These are phyloP conservation scores for Aplocera efformata DNA, from an alignment of 2,888 invertebrate genomes.

Conservation along the genomic window DNA sequence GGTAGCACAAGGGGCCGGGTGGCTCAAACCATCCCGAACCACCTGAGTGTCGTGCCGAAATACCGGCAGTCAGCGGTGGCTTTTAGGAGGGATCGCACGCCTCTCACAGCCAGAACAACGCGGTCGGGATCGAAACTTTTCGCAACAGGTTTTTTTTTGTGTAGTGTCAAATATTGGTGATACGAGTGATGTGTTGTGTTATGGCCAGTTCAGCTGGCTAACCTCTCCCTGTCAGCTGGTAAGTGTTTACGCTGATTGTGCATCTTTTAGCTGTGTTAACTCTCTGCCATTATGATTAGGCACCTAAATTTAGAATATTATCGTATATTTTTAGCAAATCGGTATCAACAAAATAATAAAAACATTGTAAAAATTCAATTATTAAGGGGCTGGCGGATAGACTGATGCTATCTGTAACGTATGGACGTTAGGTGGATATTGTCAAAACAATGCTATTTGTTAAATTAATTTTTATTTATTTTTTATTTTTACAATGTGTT, in stretches of 20 bases:
- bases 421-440: no score
- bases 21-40: background rate
- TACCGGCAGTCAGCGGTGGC: conserved; percentile 5
- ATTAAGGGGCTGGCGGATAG: no score
- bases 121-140: background rate
- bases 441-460: no score
- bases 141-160: conserved; percentile 19
- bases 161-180: conserved; percentile 13
- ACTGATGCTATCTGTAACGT: no score
- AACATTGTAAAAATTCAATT: no score
- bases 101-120: conserved; percentile 9
- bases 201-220: conserved; percentile 58
- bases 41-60: background rate
- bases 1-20: background rate
- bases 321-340: no score
- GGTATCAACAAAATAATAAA: no score
- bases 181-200: conserved; percentile 53
- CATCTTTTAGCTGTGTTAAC: no score
- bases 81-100: background rate
- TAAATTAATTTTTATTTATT: no score
- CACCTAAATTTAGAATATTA: no score
- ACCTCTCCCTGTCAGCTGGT: conserved; percentile 56
- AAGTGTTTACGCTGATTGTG: conserved; percentile 29
- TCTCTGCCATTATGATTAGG: conserved; percentile 3
- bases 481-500: no score